Conservation (phyloP, 2,797 vertebrate species). For the Myotis planiceps region DNA sequence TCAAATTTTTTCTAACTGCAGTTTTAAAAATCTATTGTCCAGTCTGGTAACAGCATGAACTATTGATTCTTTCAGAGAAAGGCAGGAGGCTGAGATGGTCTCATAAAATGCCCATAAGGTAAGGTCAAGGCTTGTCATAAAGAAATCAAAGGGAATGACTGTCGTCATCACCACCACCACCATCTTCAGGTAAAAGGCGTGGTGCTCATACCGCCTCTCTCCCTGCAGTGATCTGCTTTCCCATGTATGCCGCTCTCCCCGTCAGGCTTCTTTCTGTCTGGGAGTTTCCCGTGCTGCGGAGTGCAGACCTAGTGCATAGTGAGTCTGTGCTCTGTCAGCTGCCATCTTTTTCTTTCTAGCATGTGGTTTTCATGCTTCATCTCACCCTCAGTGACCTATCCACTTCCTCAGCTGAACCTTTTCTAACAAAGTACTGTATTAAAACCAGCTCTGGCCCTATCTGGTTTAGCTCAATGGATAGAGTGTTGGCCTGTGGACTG, state of each 20-base stretch:
- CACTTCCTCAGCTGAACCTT: not conserved
- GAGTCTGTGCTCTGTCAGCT: not conserved
- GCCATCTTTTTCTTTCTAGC: not conserved
- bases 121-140: not conserved
- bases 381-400: not conserved
- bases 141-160: not conserved
- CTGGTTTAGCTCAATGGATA: no score
- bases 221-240: not conserved
- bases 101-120: not conserved
- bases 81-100: not conserved
- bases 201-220: not conserved
- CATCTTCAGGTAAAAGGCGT: not conserved
- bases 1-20: not conserved
- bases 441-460: not conserved
- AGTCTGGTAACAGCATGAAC: not conserved
- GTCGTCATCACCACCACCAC: not conserved
- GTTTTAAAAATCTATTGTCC: constrained; percentile 17
- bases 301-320: not conserved
- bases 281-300: not conserved
- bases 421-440: not conserved
- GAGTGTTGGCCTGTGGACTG: no score
- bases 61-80: not conserved
- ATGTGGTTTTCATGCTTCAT: not conserved
- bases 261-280: not conserved
- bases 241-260: not conserved